Evolutionary conservation across 2,113 vertebrate species (phyloP).

Genomic region (Rutilus rutilus): DNA sequence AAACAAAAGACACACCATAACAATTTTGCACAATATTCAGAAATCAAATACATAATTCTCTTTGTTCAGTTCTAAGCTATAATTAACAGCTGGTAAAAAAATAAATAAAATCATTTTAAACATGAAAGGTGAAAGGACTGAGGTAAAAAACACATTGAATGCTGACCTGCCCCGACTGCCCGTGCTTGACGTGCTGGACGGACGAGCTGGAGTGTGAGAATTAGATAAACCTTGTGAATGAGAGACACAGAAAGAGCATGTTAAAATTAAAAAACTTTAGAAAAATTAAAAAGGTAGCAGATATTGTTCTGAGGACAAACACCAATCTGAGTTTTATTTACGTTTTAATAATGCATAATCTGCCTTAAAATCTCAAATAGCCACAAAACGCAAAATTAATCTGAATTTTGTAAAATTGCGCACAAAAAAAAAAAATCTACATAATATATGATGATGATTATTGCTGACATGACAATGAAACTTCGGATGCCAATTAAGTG

Average conservation of each 20-base stretch:
- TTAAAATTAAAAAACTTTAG: background rate
- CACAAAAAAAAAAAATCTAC: too few relatives aligned
- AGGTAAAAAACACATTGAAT: conserved; percentile 10
- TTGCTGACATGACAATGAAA: background rate
- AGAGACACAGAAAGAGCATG: background rate
- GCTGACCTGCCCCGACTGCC: conserved; percentile 95
- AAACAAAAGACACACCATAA: background rate
- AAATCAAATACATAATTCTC: background rate
- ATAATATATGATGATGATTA: background rate
- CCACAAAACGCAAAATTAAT: background rate
- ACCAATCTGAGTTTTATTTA: background rate
- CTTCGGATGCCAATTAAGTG: background rate
- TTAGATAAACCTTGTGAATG: conserved; percentile 85
- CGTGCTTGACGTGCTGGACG: conserved; percentile 96
- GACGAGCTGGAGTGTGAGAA: conserved; percentile 92
- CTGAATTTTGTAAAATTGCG: background rate
- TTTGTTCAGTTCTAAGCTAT: background rate
- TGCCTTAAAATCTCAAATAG: background rate
- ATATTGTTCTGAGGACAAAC: background rate
- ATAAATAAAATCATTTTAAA: background rate
- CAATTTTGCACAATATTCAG: too few relatives aligned
- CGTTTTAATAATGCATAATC: background rate
- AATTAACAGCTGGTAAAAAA: background rate
- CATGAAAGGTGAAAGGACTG: background rate
- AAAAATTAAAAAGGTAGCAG: background rate